Evolutionary conservation across 2,113 vertebrate species (phyloP).

Genomic region (Zosterops pallidus): DNA sequence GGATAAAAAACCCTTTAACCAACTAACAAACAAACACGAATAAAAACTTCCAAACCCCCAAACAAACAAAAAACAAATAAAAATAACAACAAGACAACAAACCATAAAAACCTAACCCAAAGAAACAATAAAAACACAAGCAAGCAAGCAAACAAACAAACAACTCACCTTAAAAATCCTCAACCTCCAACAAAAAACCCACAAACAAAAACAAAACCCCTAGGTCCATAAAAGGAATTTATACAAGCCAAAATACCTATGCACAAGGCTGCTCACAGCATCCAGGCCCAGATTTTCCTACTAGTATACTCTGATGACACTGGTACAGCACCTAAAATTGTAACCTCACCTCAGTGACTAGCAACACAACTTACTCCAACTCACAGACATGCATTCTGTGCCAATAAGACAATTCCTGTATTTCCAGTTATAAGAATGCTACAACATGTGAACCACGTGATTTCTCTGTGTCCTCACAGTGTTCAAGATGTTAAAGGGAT

Average conservation of each 20-base stretch:
- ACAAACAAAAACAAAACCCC: background rate
- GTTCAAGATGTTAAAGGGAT: background rate
- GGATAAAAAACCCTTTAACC: fast-evolving
- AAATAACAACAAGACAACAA: background rate
- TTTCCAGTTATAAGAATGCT: background rate
- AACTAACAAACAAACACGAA: background rate
- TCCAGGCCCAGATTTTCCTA: background rate
- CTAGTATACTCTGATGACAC: background rate
- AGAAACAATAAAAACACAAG: background rate
- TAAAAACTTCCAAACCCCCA: background rate
- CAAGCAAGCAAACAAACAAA: background rate
- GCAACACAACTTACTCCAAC: background rate
- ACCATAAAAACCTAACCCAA: background rate
- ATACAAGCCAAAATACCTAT: background rate
- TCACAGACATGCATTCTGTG: background rate
- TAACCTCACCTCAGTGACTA: background rate
- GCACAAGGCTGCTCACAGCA: background rate
- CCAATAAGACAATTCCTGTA: background rate
- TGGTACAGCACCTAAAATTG: background rate
- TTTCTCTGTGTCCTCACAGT: background rate
- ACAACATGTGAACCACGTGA: background rate
- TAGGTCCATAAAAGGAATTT: background rate
- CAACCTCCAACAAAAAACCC: background rate
- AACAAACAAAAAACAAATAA: background rate
- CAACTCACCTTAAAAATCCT: background rate